Evolutionary conservation across 2,113 vertebrate species (phyloP).

Genomic region (Eublepharis macularius): DNA sequence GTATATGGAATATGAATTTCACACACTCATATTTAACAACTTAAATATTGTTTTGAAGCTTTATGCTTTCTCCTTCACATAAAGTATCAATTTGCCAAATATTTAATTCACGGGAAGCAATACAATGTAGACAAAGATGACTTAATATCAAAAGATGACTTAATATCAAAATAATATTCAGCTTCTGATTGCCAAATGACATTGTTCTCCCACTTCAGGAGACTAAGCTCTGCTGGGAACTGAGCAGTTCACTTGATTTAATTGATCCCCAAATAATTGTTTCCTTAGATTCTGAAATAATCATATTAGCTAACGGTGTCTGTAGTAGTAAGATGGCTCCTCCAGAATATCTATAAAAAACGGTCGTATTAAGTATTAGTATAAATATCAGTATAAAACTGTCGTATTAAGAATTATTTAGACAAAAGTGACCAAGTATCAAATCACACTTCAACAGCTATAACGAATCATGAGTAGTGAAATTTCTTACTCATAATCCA

Average conservation of each 20-base stretch:
- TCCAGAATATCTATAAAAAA: background rate
- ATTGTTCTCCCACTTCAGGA: background rate
- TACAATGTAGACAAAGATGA: background rate
- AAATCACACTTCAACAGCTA: background rate
- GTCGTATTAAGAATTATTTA: background rate
- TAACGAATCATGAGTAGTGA: no score
- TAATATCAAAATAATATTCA: background rate
- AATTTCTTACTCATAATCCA: background rate
- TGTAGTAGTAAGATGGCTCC: background rate
- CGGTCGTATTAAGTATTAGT: background rate
- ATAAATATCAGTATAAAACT: no score
- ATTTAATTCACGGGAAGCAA: no score
- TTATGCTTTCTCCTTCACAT: background rate
- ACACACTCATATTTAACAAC: no score
- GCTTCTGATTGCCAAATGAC: background rate
- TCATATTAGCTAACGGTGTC: background rate
- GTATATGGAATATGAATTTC: background rate
- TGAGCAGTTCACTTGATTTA: constrained; percentile 6
- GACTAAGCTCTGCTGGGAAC: background rate
- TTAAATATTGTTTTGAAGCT: background rate
- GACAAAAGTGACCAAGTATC: background rate
- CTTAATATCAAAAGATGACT: background rate
- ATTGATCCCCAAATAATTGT: background rate
- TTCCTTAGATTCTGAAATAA: constrained; percentile 14
- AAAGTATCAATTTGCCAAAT: no score